These are phyloP conservation scores for Craterocephalus amniculus DNA, from an alignment of 2,797 vertebrate species.

Conservation along the genomic window DNA sequence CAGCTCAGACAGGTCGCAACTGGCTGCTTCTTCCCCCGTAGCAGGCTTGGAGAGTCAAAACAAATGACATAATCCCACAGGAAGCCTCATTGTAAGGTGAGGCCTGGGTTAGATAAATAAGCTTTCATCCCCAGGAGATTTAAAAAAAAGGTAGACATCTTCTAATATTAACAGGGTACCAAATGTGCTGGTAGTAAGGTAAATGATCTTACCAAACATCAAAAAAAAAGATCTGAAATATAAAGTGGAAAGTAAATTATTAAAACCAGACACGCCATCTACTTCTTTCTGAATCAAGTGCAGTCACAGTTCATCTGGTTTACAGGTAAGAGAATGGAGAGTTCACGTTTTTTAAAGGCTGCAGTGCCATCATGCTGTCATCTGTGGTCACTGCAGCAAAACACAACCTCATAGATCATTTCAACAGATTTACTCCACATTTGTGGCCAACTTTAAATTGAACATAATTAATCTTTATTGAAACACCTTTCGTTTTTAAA, in stretches of 20 bases:
- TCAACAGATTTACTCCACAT: neutral
- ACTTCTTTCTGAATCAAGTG: neutral
- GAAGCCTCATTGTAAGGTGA: conserved; percentile 51
- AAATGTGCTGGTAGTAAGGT: neutral
- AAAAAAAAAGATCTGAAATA: neutral
- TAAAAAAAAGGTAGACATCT: neutral
- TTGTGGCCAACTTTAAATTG: conserved; percentile 23
- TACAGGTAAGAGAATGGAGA: neutral
- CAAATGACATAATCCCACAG: conserved; percentile 71
- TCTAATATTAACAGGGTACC: neutral
- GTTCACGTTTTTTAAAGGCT: conserved; percentile 6
- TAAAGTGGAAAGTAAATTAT: neutral
- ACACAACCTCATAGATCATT: neutral
- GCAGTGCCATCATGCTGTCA: conserved; percentile 61
- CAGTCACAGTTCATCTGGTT: neutral
- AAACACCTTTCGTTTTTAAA: conserved; percentile 61
- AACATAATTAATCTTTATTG: conserved; percentile 67
- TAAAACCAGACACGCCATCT: neutral
- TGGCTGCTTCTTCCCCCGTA: conserved; percentile 54
- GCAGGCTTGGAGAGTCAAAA: conserved; percentile 60
- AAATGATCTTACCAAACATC: neutral
- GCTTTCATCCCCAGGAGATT: conserved; percentile 37
- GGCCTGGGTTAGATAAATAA: conserved; percentile 57
- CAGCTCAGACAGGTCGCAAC: conserved; percentile 72
- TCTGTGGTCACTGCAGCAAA: conserved; percentile 18